A percentile compares a stretch with the other conserved stretches of the same genome.
Evolutionary conservation across 2,113 vertebrate genomes (phyloP).

Genomic region (Chiloscyllium plagiosum): DNA sequence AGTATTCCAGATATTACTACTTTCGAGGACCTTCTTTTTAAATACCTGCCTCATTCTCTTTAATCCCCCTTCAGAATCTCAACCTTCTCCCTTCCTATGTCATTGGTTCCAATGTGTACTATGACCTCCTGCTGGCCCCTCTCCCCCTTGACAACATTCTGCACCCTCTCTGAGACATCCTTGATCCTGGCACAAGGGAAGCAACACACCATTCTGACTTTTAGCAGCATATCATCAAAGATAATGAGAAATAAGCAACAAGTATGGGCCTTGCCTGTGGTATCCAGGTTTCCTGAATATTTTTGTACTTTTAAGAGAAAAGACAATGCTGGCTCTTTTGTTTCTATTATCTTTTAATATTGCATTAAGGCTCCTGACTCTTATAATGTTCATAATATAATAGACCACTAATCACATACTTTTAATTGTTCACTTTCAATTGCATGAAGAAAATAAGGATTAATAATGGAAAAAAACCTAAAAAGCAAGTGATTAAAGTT

Average conservation of each 20-base stretch:
- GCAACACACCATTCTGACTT: too few relatives aligned
- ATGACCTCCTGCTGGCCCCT: too few relatives aligned
- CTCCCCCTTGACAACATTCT: too few relatives aligned
- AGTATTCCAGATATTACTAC: too few relatives aligned
- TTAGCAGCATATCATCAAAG: not conserved
- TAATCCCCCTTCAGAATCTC: too few relatives aligned
- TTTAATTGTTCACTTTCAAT: not conserved
- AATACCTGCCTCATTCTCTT: too few relatives aligned
- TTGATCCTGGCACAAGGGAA: too few relatives aligned
- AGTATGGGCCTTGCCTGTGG: not conserved
- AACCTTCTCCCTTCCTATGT: too few relatives aligned
- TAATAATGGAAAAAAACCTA: not conserved
- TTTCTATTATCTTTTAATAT: not conserved
- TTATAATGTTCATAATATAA: not conserved
- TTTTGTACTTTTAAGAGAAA: not conserved
- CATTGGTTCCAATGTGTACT: too few relatives aligned
- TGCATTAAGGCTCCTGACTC: not conserved
- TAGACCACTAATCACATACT: not conserved
- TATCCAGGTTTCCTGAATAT: not conserved
- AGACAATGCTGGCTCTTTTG: not conserved
- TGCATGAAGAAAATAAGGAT: not conserved
- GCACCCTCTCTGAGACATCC: too few relatives aligned
- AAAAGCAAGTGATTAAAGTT: not conserved
- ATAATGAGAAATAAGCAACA: not conserved
- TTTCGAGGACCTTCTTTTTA: too few relatives aligned